These are phyloP conservation scores for Leucoraja erinaceus DNA, from an alignment of 2,113 vertebrate genomes.

Conservation along the genomic window DNA sequence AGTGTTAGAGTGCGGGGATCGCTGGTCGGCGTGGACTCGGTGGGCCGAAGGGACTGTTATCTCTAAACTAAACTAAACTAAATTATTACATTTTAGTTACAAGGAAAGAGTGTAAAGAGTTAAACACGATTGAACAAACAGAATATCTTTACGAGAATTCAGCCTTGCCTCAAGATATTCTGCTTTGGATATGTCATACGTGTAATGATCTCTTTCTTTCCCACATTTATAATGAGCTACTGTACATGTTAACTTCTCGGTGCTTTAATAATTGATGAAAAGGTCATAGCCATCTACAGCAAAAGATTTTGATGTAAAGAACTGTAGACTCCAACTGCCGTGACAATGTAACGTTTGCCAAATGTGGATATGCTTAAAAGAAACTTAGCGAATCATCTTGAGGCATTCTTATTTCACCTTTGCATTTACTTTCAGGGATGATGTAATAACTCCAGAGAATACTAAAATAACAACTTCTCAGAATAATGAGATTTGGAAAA, in stretches of 20 bases:
- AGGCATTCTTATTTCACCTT: not conserved
- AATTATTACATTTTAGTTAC: not conserved
- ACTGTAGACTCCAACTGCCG: too few relatives aligned
- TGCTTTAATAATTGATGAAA: constrained; percentile 8
- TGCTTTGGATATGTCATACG: not conserved
- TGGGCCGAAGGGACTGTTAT: too few relatives aligned
- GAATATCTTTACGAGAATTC: not conserved
- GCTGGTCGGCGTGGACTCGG: too few relatives aligned
- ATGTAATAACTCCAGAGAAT: not conserved
- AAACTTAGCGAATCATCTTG: not conserved
- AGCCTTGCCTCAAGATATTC: not conserved
- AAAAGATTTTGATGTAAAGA: not conserved
- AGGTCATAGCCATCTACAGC: not conserved
- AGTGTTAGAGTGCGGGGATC: too few relatives aligned
- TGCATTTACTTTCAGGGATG: not conserved
- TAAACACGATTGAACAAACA: not conserved
- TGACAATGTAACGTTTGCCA: not conserved
- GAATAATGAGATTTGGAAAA: not conserved
- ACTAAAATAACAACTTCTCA: not conserved
- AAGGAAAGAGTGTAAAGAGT: not conserved
- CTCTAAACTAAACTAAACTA: too few relatives aligned
- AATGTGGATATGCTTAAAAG: not conserved
- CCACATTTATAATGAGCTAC: not conserved
- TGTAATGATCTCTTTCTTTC: not conserved
- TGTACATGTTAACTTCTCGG: not conserved